Evolutionary conservation across 2,888 invertebrate species (phyloP).

Genomic region (Limenitis arthemis): DNA sequence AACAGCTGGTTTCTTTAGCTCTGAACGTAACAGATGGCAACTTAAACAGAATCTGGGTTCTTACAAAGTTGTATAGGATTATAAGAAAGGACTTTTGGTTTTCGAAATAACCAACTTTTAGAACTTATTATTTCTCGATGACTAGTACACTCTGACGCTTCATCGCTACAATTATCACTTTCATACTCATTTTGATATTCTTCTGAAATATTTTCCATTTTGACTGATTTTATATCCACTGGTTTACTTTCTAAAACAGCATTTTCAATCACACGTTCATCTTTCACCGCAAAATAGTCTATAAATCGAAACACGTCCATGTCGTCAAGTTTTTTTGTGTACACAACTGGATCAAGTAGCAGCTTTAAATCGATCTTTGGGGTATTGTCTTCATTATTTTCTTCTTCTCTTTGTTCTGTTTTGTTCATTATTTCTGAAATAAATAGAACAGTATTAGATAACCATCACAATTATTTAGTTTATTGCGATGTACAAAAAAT

Average conservation of each 20-base stretch:
- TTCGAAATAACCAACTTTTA: conserved; percentile 45
- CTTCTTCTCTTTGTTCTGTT: conserved; percentile 1
- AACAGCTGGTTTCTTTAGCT: conserved; percentile 47
- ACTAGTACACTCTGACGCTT: conserved; percentile 11
- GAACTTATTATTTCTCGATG: conserved; percentile 29
- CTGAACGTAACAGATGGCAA: conserved; percentile 41
- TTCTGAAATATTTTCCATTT: conserved; percentile 17
- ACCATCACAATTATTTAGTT: background rate
- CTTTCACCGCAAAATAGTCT: conserved; percentile 30
- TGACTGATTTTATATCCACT: conserved; percentile 25
- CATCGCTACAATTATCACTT: background rate
- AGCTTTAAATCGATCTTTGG: conserved; percentile 51
- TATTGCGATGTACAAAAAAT: too few relatives aligned
- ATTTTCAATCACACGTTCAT: conserved; percentile 35
- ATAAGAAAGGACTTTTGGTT: conserved; percentile 47
- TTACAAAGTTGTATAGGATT: conserved; percentile 53
- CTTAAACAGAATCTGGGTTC: conserved; percentile 59
- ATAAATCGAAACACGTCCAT: conserved; percentile 40
- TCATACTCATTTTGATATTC: background rate
- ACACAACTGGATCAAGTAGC: conserved; percentile 46
- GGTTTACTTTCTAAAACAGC: conserved; percentile 47
- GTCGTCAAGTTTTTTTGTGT: conserved; percentile 47
- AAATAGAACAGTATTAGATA: background rate
- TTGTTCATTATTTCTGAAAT: conserved; percentile 18
- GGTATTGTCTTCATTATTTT: conserved; percentile 13